phyloP scores from a whole-genome alignment of 2,797 vertebrate genomes.

The Craterocephalus amniculus region DNA sequence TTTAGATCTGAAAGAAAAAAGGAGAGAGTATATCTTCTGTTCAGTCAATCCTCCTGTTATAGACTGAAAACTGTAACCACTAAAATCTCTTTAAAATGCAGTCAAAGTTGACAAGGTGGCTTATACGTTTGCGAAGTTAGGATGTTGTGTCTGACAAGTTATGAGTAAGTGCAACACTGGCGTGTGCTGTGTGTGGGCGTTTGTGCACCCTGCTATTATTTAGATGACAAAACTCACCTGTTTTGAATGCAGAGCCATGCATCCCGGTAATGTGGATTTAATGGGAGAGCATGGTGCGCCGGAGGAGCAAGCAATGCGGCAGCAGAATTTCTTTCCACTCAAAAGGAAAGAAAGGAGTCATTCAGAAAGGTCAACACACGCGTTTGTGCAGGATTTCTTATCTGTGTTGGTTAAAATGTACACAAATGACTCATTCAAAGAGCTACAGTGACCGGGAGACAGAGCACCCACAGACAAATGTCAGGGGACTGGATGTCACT shows the following conservation, averaged over 20 bases:
- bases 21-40: too few species aligned
- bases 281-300: constrained; percentile 59
- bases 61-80: too few species aligned
- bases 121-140: constrained; percentile 21
- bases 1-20: not conserved
- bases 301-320: constrained; percentile 30
- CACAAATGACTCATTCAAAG: constrained; percentile 41
- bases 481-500: constrained; percentile 17
- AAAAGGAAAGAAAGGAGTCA: constrained; percentile 29
- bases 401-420: constrained; percentile 32
- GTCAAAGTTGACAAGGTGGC: not conserved
- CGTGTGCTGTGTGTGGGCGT: constrained; percentile 3
- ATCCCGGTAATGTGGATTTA: constrained; percentile 68
- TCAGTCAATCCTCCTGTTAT: too few species aligned
- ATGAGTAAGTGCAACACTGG: constrained; percentile 16
- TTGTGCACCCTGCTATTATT: constrained; percentile 22
- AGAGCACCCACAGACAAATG: constrained; percentile 40
- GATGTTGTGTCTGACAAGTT: constrained; percentile 29
- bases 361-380: constrained; percentile 59
- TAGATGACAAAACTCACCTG: constrained; percentile 33
- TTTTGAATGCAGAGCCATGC: constrained; percentile 63
- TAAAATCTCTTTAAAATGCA: not conserved
- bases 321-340: constrained; percentile 30
- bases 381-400: constrained; percentile 41
- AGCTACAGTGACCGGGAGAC: constrained; percentile 33